phyloP scores from a whole-genome alignment of 2,888 invertebrate species.

The Buathra laborator region DNA sequence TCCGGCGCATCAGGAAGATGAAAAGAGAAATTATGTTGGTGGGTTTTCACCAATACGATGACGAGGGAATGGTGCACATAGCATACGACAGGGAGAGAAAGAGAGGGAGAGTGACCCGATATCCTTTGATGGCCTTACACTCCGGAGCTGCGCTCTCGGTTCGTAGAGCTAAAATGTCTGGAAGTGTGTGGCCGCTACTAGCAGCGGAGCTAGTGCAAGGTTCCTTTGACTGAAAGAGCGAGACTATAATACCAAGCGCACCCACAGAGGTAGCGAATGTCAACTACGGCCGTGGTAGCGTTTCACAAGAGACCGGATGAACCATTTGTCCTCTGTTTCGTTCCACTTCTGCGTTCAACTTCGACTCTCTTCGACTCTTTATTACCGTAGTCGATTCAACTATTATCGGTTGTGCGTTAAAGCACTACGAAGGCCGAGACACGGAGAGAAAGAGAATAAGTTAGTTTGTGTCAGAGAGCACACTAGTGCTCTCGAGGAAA shows the following conservation, averaged over 20 bases:
- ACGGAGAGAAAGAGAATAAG: not conserved
- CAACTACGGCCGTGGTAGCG: not conserved
- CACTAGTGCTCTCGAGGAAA: not conserved
- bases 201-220: not conserved
- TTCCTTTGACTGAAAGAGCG: constrained; percentile 57
- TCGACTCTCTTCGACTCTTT: constrained; percentile 20
- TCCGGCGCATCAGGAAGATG: not conserved
- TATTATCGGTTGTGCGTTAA: constrained; percentile 5
- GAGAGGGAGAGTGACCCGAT: constrained; percentile 20
- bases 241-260: not conserved
- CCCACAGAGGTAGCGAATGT: not conserved
- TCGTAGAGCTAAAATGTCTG: constrained; percentile 59
- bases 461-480: not conserved
- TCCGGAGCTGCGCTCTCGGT: constrained; percentile 29
- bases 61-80: constrained; percentile 6
- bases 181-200: constrained; percentile 49
- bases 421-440: not conserved
- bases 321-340: constrained; percentile 13
- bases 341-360: constrained; percentile 24
- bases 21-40: constrained; percentile 21
- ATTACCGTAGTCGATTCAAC: constrained; percentile 27
- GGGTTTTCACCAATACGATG: constrained; percentile 19
- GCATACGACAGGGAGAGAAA: not conserved
- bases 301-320: not conserved
- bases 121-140: constrained; percentile 65